These are phyloP conservation scores for Trogon melanurus DNA, from an alignment of 2,113 vertebrate species.

Conservation along the genomic window DNA sequence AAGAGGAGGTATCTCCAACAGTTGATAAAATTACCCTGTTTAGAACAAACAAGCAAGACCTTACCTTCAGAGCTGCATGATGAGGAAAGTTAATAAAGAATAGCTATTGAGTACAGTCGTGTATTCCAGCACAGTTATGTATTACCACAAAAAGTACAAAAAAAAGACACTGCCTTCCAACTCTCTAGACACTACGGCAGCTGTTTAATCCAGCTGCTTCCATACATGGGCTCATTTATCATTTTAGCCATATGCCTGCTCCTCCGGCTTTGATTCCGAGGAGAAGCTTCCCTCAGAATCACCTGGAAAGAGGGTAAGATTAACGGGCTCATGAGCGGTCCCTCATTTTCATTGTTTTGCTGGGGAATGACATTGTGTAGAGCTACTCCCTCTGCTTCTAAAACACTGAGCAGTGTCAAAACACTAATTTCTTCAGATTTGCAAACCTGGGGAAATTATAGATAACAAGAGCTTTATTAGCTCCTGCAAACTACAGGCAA, in stretches of 20 bases:
- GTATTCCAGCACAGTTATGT: neutral
- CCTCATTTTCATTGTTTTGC: neutral
- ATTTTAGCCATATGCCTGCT: neutral
- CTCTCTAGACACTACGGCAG: neutral
- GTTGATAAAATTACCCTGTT: constrained; percentile 8
- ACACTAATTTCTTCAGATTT: neutral
- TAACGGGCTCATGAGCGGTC: neutral
- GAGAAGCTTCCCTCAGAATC: neutral
- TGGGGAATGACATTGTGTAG: neutral
- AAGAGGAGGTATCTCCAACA: neutral
- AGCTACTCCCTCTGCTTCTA: neutral
- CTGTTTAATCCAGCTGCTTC: neutral
- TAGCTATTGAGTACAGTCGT: neutral
- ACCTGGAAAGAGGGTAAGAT: neutral
- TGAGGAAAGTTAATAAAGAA: neutral
- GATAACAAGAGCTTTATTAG: neutral
- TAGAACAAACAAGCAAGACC: neutral
- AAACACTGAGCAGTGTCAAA: neutral
- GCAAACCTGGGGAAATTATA: neutral
- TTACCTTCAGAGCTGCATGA: neutral
- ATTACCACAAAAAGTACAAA: neutral
- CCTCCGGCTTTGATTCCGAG: neutral
- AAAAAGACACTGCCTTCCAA: neutral
- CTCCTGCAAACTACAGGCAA: neutral
- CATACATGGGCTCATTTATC: neutral